These are phyloP conservation scores for Sinocyclocheilus maitianheensis DNA, from an alignment of 2,113 vertebrate species.

Conservation along the genomic window DNA sequence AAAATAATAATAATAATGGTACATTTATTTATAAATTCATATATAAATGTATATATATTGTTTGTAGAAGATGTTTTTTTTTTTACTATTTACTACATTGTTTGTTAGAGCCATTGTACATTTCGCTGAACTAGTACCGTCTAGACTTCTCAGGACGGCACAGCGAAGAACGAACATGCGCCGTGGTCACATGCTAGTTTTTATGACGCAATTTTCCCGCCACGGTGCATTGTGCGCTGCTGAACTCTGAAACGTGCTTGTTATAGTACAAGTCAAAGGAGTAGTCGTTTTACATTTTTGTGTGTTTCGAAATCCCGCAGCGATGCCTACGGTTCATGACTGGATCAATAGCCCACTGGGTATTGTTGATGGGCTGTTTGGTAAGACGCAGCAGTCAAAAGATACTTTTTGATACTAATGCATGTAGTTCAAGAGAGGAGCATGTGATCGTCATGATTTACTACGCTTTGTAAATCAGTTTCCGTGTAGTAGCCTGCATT, in stretches of 20 bases:
- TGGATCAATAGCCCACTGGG: constrained; percentile 90
- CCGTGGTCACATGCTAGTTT: constrained; percentile 42
- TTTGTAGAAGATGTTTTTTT: no score
- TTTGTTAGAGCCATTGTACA: no score
- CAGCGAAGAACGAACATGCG: no score
- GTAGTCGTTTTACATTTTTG: background rate
- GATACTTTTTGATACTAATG: background rate
- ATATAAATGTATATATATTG: no score
- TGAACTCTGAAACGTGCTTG: background rate
- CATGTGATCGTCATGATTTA: background rate
- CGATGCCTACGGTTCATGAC: constrained; percentile 86
- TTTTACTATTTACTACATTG: no score
- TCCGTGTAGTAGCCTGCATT: background rate
- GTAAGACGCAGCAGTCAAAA: constrained; percentile 74
- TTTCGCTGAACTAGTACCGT: no score
- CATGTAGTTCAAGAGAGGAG: background rate
- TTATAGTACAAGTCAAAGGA: constrained; percentile 22
- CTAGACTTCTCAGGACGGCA: no score
- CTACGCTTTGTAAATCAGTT: background rate
- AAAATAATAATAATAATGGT: no score
- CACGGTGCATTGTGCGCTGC: constrained; percentile 55
- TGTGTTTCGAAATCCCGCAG: constrained; percentile 4
- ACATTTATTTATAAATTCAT: no score
- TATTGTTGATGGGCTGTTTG: constrained; percentile 87
- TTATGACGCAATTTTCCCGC: constrained; percentile 81